Conservation (phyloP, 1,140 invertebrate genomes). For the Nasonia giraulti region DNA sequence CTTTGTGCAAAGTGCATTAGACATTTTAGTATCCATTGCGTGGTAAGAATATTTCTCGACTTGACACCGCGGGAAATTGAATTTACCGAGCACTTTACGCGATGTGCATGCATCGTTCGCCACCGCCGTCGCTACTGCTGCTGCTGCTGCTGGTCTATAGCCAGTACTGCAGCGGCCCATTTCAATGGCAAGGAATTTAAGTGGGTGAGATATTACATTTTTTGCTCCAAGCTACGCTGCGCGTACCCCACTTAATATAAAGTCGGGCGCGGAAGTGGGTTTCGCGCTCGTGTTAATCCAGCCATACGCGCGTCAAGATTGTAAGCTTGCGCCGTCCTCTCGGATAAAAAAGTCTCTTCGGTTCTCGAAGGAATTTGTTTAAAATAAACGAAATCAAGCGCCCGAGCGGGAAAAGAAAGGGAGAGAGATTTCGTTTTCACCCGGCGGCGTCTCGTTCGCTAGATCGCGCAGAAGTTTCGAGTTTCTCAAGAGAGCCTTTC, state of each 20-base stretch:
- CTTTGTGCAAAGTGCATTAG: slow-evolving; percentile 45
- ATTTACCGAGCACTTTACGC: slow-evolving; percentile 49
- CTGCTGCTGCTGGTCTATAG: background rate
- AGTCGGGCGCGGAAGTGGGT: background rate
- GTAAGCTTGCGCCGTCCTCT: background rate
- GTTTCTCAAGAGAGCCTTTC: slow-evolving; percentile 20
- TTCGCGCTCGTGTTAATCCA: background rate
- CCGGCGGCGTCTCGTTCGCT: background rate
- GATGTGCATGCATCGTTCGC: slow-evolving; percentile 41
- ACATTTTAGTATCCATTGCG: slow-evolving; percentile 50
- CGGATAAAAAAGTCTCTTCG: background rate
- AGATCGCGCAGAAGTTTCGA: slow-evolving; percentile 14
- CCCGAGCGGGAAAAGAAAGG: background rate
- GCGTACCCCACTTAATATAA: background rate
- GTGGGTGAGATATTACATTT: slow-evolving; percentile 25
- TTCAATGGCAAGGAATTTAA: slow-evolving; percentile 32
- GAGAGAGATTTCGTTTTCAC: slow-evolving; percentile 17
- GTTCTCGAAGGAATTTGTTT: background rate
- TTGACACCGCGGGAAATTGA: slow-evolving; percentile 48
- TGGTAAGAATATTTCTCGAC: slow-evolving; percentile 49
- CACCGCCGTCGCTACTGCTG: background rate
- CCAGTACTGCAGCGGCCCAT: background rate
- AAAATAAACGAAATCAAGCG: slow-evolving; percentile 35
- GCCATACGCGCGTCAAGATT: too few species aligned
- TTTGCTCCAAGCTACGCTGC: background rate